Conservation (phyloP, 2,113 vertebrate genomes). For the Pygoscelis antarcticus region DNA sequence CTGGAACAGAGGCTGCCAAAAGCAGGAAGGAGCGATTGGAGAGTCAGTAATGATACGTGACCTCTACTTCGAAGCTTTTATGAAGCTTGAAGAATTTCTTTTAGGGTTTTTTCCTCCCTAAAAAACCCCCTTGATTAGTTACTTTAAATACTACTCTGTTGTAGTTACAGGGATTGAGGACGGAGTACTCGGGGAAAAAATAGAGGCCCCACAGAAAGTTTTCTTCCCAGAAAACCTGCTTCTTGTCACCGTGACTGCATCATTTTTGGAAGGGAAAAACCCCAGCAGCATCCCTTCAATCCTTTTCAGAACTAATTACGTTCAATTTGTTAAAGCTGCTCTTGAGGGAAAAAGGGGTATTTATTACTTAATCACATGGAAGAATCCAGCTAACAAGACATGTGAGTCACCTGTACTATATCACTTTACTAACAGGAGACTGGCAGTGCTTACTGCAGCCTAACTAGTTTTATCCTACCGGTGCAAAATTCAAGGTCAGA, state of each 20-base stretch:
- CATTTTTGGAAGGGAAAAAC: neutral
- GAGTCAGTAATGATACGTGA: neutral
- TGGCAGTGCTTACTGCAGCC: neutral
- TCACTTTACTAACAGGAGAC: neutral
- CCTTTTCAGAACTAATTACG: neutral
- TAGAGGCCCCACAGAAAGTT: neutral
- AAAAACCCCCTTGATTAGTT: neutral
- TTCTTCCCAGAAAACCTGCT: neutral
- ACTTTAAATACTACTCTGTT: neutral
- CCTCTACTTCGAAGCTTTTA: neutral
- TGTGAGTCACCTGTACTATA: neutral
- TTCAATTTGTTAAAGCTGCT: neutral
- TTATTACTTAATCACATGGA: neutral
- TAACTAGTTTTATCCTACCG: neutral
- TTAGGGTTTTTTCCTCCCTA: too few relatives aligned
- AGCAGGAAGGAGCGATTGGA: neutral
- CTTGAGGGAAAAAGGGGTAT: neutral
- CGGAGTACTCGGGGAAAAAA: neutral
- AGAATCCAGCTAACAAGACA: neutral
- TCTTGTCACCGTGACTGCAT: neutral
- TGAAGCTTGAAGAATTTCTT: neutral
- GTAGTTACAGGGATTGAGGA: neutral
- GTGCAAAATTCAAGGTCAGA: neutral
- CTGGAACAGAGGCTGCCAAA: neutral
- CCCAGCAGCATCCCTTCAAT: rapidly evolving